A percentile compares a stretch with the other conserved stretches of the same genome.
Conservation (phyloP, 1,140 invertebrate species). For the Popillia japonica region DNA sequence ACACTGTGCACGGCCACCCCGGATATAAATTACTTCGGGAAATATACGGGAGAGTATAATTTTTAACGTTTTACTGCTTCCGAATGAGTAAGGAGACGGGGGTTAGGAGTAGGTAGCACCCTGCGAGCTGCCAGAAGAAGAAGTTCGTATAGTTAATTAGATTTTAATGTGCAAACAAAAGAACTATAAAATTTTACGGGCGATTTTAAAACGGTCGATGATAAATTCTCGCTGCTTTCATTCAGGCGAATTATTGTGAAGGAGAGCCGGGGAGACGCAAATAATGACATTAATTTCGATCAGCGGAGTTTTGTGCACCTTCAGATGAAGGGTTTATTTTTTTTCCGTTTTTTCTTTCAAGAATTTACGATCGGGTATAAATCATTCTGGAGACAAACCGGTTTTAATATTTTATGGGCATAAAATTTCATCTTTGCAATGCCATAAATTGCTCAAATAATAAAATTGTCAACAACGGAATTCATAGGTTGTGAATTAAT, state of each 20-base stretch:
- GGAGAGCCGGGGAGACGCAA: neutral
- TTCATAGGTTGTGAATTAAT: too few relatives aligned
- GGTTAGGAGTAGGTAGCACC: too few relatives aligned
- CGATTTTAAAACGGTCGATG: neutral
- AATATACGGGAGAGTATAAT: neutral
- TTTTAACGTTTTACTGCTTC: neutral
- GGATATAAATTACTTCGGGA: neutral
- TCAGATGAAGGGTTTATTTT: neutral
- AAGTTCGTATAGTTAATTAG: conserved; percentile 4
- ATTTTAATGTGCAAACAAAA: conserved; percentile 3
- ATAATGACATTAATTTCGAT: neutral
- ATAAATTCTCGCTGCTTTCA: neutral
- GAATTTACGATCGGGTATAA: neutral
- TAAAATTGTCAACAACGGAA: too few relatives aligned
- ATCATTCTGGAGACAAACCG: neutral
- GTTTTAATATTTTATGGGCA: too few relatives aligned
- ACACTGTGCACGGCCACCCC: neutral
- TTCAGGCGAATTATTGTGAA: neutral
- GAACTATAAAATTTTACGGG: conserved; percentile 10
- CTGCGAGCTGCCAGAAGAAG: neutral
- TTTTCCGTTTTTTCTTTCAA: neutral
- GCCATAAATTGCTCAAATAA: too few relatives aligned
- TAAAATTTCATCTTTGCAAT: too few relatives aligned
- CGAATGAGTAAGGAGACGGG: too few relatives aligned
- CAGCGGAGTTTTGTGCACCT: neutral